phyloP scores from a whole-genome alignment of 2,888 invertebrate genomes.

The Trichogramma dendrolimi region DNA sequence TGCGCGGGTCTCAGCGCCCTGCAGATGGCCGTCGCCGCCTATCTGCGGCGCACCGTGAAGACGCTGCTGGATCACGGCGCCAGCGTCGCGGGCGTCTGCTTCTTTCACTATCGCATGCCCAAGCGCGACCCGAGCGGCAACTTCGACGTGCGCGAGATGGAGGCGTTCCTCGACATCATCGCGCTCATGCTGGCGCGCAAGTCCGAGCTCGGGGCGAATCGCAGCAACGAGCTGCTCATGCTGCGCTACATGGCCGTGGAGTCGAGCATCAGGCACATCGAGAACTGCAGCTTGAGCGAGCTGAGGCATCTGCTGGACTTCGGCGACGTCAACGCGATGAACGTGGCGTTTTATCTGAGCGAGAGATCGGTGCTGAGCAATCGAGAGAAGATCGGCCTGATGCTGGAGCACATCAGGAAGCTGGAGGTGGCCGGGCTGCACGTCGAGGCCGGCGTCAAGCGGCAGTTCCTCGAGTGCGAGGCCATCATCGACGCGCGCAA shows the following conservation, averaged over 20 bases:
- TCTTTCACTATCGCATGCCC: conserved; percentile 19
- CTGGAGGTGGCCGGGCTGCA: conserved; percentile 17
- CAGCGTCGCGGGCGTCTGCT: conserved; percentile 7
- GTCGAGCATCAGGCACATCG: conserved; percentile 16
- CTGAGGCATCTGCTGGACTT: conserved; percentile 16
- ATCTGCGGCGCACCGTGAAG: conserved; percentile 5
- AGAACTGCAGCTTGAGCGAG: conserved; percentile 14
- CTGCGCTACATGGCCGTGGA: conserved; percentile 10
- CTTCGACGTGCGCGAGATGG: conserved; percentile 13
- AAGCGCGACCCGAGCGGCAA: neutral
- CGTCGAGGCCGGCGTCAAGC: conserved; percentile 4
- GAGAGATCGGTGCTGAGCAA: conserved; percentile 8
- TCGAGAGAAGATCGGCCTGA: conserved; percentile 13
- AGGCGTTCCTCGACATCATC: conserved; percentile 17
- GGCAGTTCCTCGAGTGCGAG: conserved; percentile 6
- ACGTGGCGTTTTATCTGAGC: conserved; percentile 8
- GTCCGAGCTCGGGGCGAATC: conserved; percentile 4
- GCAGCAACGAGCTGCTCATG: conserved; percentile 18
- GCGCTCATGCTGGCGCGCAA: conserved; percentile 12
- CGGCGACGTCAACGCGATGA: conserved; percentile 16
- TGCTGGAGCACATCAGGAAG: conserved; percentile 20
- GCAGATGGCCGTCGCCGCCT: conserved; percentile 59
- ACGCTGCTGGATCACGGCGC: conserved; percentile 13
- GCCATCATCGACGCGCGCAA: neutral
- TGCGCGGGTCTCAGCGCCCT: conserved; percentile 75